Base-by-base conservation (phyloP, 2,888 invertebrate species). In the Onchidella celtica region DNA sequence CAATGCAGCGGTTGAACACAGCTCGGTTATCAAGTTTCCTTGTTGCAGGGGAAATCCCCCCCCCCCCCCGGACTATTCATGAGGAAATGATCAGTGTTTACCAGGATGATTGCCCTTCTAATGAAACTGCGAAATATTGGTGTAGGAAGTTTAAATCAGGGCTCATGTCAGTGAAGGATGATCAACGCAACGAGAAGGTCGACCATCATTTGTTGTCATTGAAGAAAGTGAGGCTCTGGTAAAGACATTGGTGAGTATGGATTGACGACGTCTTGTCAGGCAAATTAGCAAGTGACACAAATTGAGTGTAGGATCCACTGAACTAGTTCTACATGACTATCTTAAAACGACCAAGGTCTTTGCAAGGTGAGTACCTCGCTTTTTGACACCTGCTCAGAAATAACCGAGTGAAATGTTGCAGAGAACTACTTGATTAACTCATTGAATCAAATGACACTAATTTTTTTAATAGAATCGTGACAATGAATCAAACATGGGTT, bases 301-400 rank as follows among this genome's bases (percentile, higher is more conserved):
- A n/a, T 14, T 61, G 61, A n/a, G 47, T 6, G 4, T 24, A 14
- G 27, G 27, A n/a, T 6, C 27, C 61, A 61, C 61, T 24, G 61
- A 61, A 61, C 21, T 4, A n/a, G 4, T 61, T 27, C 61, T 61
- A 27, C 27, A 6, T 27, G 21, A 61, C 27, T 27, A 61, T 61
- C 55, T 55, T 55, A 9, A 55, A 9, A 55, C 11, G 61, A 24
- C 61, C 6, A 61, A 61, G 61, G 61, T 24, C 6, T 61, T n/a
- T 61, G 61, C 61, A n/a, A 61, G 61, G 61, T 61, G 61, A n/a
- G 61, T 61, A 6, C 61, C 61, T 61, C 27, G 61, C 6, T n/a
- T 61, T n/a, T 61, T 61, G n/a, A 61, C 61, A 27, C 27, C 61
- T 24, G 27, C 4, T n/a, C 21, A 61, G n/a, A 61, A 61, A 61